Base-by-base conservation (phyloP, 1,140 invertebrate genomes). In the Drosophila lini region DNA sequence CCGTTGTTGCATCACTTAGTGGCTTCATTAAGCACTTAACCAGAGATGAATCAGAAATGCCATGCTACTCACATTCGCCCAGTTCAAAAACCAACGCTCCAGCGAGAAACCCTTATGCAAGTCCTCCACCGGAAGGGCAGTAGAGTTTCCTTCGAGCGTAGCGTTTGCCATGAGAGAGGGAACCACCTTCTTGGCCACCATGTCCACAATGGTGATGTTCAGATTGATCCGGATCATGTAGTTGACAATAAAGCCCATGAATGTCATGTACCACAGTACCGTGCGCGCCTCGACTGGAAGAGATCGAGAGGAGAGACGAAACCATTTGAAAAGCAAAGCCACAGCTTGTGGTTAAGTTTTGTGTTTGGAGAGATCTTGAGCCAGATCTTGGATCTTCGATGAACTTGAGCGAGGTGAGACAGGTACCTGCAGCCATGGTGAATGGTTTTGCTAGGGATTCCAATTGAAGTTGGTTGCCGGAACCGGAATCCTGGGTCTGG, bases 161-260 rank as follows among this genome's bases (percentile, higher is more conserved):
- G 65, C 55, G 16, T 85, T 81, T 38, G n/a, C 80, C 53, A 77
- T 19, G 8, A 28, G 82, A 2, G 42, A 31, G 34, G 53, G 16
- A 25, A 91, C 16, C 32, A 60, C 74, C 42, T 74, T 75, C 38
- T 53, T 62, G 44, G 94, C 92, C 1, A 97, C 95, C 96, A 98
- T 98, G 19, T 96, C 95, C 11, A 97, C 96, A 64, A 98, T 97
- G 10, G 96, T 96, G n/a, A 98, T 95, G 81, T 96, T 97, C 13
- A 98, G 92, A 91, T 97, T 97, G 22, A 97, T 96, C 28, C 97
- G 93, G 55, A 97, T 93, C 93, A 97, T 96, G 84, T 97, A 97
- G 76, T 97, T 96, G 34, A 96, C 94, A 5, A 94, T 95, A 68
- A 97, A 96, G 6, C 96, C 96, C 62, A 94, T 93, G 80, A 97